A percentile compares a stretch with the other conserved stretches of the same genome.
These are phyloP conservation scores for Hetaerina titia DNA, from an alignment of 2,888 invertebrate species.

Conservation along the genomic window DNA sequence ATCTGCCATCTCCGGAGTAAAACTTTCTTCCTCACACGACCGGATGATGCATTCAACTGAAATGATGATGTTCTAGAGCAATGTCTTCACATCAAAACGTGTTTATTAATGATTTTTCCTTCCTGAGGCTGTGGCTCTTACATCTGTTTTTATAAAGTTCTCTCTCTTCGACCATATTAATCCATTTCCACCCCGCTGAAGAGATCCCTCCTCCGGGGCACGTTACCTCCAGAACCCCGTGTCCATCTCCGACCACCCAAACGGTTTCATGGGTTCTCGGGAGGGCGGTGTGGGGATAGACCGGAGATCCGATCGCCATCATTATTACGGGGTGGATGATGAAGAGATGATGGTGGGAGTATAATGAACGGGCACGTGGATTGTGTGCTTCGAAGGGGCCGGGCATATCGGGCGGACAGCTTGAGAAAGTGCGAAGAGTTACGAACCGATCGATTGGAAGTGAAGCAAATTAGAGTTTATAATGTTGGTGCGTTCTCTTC, in stretches of 20 bases:
- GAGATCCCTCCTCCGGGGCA: neutral
- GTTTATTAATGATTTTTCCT: neutral
- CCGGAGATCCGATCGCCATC: neutral
- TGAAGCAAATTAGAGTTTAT: neutral
- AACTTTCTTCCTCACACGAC: no score
- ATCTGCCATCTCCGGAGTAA: no score
- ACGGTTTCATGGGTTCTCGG: neutral
- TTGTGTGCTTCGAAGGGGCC: neutral
- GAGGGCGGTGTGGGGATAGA: neutral
- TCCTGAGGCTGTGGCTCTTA: neutral
- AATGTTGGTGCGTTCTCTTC: neutral
- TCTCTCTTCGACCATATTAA: neutral
- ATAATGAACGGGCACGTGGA: neutral
- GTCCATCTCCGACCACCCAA: conserved; percentile 3
- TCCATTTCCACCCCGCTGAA: neutral
- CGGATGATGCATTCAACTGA: neutral
- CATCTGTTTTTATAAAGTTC: neutral
- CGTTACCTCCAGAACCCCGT: neutral
- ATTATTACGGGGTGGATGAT: neutral
- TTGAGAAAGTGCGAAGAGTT: neutral
- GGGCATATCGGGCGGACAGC: neutral
- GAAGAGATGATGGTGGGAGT: neutral
- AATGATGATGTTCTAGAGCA: neutral
- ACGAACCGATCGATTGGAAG: neutral
- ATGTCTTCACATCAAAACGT: neutral